Evolutionary conservation across 64 coral and sea anemone species (phyloP), one percentile per base, ranked within the genome.

Genomic region (Porites australiensis): DNA sequence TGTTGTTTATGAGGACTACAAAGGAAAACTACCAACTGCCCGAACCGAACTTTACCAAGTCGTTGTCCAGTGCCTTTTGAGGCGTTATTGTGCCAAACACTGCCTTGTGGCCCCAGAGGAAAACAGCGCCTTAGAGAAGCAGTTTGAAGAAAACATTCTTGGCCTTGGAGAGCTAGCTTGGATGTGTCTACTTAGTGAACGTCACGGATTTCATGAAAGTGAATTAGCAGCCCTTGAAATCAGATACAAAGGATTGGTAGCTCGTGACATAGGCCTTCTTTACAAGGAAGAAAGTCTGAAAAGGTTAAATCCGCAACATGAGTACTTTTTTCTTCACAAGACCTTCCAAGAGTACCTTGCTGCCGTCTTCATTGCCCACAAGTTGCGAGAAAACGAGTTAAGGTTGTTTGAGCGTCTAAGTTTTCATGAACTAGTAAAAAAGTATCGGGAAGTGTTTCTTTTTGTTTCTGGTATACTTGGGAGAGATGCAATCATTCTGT

Each of bases 1-100:
- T 64, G 88, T 90, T 16, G 59, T 90, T 69, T 90, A 55, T 80
- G 88, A 90, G 50, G 88, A 81, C 13, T 68, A 78, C 70, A 51
- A 90, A 20, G 75, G 88, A 14, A 70, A 90, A 4, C 77, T 90
- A 10, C 88, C 88, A 7, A 63, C 46, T 44, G 64, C 88, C 13
- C 50, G 52, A 13, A 90, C 75, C 15, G 12, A 90, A 11, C 76
- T 90, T 6, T 90, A 90, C 23, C n/a, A 70, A 21, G 44, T 70
- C 18, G 81, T 90, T 77, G 59, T 78, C 37, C 59, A 8, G 6
- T 84, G 58, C 43, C 64, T 65, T 23, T 84, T 65, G 27, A 18
- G 58, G 46, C 46, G 64, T 14, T 65, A 50, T 45, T 84, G 81
- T n/a, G 81, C 27, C 0, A 84, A 69, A 18, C 5, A 23, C 5